Evolutionary conservation across 2,888 invertebrate species (phyloP).

Genomic region (Spatulosminthurus flaviceps): DNA sequence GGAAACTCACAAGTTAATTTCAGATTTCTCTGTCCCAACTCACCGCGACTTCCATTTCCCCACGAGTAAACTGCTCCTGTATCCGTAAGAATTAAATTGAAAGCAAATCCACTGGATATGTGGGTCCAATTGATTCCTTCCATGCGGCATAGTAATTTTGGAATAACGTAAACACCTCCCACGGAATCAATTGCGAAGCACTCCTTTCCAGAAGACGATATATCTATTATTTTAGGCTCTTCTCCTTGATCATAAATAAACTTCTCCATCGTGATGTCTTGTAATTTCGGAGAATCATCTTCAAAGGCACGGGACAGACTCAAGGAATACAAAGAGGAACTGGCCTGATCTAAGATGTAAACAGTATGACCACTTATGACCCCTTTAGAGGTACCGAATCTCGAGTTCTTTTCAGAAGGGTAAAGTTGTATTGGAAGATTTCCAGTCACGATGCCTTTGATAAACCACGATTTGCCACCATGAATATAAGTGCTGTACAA

Average conservation of each 20-base stretch:
- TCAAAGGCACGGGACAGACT: constrained; percentile 30
- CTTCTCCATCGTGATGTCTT: not conserved
- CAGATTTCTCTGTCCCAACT: constrained; percentile 53
- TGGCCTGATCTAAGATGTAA: constrained; percentile 23
- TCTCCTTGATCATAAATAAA: not conserved
- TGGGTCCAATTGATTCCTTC: constrained; percentile 49
- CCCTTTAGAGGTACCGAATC: constrained; percentile 12
- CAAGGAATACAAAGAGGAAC: not conserved
- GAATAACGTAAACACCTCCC: constrained; percentile 52
- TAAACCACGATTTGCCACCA: constrained; percentile 27
- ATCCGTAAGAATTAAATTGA: constrained; percentile 58
- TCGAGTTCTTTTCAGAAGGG: not conserved
- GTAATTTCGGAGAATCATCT: not conserved
- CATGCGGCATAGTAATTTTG: constrained; percentile 46
- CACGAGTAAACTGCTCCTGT: constrained; percentile 61
- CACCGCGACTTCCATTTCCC: constrained; percentile 57
- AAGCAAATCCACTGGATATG: constrained; percentile 56
- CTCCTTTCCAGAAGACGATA: constrained; percentile 52
- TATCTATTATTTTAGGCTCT: constrained; percentile 45
- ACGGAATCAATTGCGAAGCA: constrained; percentile 51
- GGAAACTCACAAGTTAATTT: constrained; percentile 18
- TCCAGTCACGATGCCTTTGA: not conserved
- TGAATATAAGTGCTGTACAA: constrained; percentile 6
- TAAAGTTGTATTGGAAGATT: not conserved
- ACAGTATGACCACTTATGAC: constrained; percentile 9